These are phyloP conservation scores for Oncorhynchus mykiss DNA, from an alignment of 2,113 vertebrate genomes.

Conservation along the genomic window DNA sequence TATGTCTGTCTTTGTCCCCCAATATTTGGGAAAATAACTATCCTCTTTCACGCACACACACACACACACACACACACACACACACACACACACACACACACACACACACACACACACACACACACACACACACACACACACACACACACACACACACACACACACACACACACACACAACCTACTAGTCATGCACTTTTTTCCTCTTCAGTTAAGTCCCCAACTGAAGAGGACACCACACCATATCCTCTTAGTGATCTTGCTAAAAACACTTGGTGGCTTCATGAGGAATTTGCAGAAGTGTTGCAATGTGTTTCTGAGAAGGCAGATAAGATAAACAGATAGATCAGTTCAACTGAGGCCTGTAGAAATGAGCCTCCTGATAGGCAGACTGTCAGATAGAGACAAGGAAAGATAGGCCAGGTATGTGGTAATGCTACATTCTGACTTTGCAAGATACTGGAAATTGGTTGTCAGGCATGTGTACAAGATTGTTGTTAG, in stretches of 20 bases:
- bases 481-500: conserved; percentile 63
- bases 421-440: conserved; percentile 67
- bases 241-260: conserved; percentile 35
- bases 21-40: neutral
- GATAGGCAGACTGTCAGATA: conserved; percentile 57
- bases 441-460: conserved; percentile 58
- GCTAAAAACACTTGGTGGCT: conserved; percentile 3
- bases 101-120: neutral
- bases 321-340: conserved; percentile 68
- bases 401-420: conserved; percentile 45
- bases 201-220: neutral
- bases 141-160: neutral
- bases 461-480: conserved; percentile 61
- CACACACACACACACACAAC: neutral
- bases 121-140: neutral
- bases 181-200: neutral
- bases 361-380: conserved; percentile 58
- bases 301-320: conserved; percentile 67
- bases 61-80: conserved; percentile 1
- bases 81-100: neutral
- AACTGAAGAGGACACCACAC: neutral
- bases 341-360: conserved; percentile 62
- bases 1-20: neutral
- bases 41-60: neutral
- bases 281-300: conserved; percentile 58